Evolutionary conservation across 2,797 vertebrate species (phyloP), one percentile per base, ranked within the genome.

Genomic region (Eidolon dupreanum): DNA sequence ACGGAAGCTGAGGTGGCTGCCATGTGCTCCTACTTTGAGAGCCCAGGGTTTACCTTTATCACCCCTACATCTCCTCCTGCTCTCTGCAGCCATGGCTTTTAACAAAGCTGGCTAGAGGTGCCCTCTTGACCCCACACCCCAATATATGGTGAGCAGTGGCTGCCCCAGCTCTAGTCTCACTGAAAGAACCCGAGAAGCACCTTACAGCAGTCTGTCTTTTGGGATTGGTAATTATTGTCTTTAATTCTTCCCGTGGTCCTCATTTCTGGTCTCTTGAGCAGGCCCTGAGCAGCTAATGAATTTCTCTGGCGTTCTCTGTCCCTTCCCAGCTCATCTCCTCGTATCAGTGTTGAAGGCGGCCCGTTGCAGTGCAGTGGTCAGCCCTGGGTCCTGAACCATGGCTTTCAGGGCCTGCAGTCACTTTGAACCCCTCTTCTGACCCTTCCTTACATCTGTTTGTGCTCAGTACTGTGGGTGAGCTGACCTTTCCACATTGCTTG

Each of bases 191-290:
- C 6, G 9, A 46, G 28, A 51, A 38, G 31, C 4, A 0, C n/a
- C 43, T 57, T 15, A 2, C 31, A 24, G 55, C 85, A 90, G 61
- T 73, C 86, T 3, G 15, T 59, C 83, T 82, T 87, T 75, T 57
- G 83, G 57, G 20, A 38, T 57, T 88, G 59, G 55, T 73, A 16
- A 16, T 68, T 74, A 38, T 1, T 59, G 2, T 43, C 63, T 43
- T 78, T 41, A 70, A 26, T 73, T 73, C 36, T 86, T 78, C 49
- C 82, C 41, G 43, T 78, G 8, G 28, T 57, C 36, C 38, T 75
- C 36, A 17, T 51, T 59, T 91, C 43, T 78, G 89, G 31, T 68
- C 61, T 86, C 71, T 33, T 41, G 53, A n/a, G 53, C 46, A 65
- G 10, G 31, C 63, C 33, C 22, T 59, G 16, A 51, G 41, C 28